Conservation (phyloP, 2,888 invertebrate species). For the Gryllus longicercus region DNA sequence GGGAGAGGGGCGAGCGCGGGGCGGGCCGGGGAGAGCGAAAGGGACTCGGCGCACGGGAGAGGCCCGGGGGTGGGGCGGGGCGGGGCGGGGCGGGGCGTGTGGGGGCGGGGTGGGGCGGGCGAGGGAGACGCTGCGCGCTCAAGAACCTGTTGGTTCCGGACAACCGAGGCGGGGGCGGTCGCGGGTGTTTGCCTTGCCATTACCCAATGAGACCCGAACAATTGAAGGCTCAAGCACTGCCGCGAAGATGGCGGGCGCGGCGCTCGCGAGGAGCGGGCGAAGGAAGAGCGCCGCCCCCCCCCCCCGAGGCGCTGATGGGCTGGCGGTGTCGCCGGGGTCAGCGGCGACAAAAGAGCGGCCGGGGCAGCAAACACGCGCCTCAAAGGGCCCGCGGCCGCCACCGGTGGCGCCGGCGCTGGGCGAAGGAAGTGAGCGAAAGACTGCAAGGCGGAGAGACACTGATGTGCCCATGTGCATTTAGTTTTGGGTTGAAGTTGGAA, state of each 20-base stretch:
- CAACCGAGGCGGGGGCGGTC: constrained; percentile 26
- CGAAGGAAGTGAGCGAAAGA: too few relatives aligned
- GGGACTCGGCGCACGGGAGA: constrained; percentile 37
- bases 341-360: too few relatives aligned
- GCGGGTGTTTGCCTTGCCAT: constrained; percentile 31
- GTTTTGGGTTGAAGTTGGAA: too few relatives aligned
- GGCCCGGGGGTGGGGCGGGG: constrained; percentile 45
- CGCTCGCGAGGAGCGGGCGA: neutral
- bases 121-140: constrained; percentile 31
- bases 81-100: constrained; percentile 34
- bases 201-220: constrained; percentile 32
- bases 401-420: too few relatives aligned
- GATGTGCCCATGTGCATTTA: too few relatives aligned
- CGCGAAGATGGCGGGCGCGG: neutral
- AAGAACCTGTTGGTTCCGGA: constrained; percentile 31
- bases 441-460: too few relatives aligned
- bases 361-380: too few relatives aligned
- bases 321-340: too few relatives aligned
- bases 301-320: too few relatives aligned
- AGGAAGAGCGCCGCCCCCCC: neutral
- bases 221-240: constrained; percentile 36
- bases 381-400: too few relatives aligned
- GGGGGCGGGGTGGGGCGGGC: constrained; percentile 39
- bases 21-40: neutral
- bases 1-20: constrained; percentile 11